phyloP scores from a whole-genome alignment of 2,113 vertebrate species.

The Xerus inauris region DNA sequence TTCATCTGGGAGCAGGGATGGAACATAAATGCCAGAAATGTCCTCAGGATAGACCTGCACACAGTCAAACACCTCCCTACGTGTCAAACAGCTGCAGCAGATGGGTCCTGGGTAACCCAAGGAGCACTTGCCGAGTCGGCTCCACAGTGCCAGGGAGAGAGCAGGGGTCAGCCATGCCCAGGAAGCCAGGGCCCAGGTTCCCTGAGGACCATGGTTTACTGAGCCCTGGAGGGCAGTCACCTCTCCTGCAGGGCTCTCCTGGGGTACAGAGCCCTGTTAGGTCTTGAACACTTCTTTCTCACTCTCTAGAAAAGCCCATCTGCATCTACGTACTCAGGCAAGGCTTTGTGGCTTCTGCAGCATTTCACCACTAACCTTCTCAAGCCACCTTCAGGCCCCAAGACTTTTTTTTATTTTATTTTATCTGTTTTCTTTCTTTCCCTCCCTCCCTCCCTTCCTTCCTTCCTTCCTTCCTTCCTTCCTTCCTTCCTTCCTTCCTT shows the following conservation, averaged over 20 bases:
- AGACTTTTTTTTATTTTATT: background rate
- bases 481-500: background rate
- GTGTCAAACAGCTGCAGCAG: background rate
- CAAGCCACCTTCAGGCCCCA: constrained; percentile 43
- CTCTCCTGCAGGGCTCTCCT: background rate
- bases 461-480: too few relatives aligned
- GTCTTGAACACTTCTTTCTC: constrained; percentile 25
- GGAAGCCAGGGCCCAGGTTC: background rate
- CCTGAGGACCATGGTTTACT: background rate
- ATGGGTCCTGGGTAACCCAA: background rate
- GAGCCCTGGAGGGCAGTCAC: background rate
- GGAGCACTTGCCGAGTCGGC: background rate
- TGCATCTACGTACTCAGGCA: constrained; percentile 50
- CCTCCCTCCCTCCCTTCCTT: too few relatives aligned
- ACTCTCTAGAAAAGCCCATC: constrained; percentile 53
- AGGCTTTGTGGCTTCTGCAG: constrained; percentile 60
- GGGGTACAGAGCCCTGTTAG: constrained; percentile 39
- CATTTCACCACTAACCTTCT: constrained; percentile 42
- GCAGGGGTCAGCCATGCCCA: constrained; percentile 42
- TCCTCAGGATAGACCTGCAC: background rate
- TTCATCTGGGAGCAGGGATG: background rate
- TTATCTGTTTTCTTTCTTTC: too few relatives aligned
- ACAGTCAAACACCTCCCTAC: background rate
- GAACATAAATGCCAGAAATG: background rate
- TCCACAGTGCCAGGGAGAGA: constrained; percentile 8